phyloP scores from a whole-genome alignment of 2,888 invertebrate species.

The Anarsia innoxiella region DNA sequence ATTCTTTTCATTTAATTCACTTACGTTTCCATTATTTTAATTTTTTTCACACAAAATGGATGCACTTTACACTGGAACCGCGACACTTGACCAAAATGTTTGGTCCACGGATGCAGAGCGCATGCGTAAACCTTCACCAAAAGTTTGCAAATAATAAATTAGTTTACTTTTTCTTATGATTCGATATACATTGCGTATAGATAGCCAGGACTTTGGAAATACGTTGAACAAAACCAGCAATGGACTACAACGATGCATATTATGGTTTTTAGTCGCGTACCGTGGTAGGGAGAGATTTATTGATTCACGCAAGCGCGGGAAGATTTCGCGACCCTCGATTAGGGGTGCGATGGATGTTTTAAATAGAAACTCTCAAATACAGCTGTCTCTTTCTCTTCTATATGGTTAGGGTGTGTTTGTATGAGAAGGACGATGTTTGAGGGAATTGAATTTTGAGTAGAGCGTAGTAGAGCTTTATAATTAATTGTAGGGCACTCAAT shows the following conservation, averaged over 20 bases:
- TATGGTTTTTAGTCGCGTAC: conserved; percentile 10
- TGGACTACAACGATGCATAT: conserved; percentile 21
- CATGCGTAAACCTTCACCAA: conserved; percentile 48
- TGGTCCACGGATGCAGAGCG: conserved; percentile 63
- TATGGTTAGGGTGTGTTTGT: no score
- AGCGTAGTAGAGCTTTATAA: no score
- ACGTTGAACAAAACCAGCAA: conserved; percentile 23
- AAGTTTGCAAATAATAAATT: conserved; percentile 35
- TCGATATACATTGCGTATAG: no score
- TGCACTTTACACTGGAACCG: conserved; percentile 51
- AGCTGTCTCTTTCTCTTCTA: conserved; percentile 26
- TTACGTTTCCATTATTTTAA: neutral
- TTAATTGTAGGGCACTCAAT: no score
- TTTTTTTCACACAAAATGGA: conserved; percentile 43
- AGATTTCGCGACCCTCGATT: conserved; percentile 39
- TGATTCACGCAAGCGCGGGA: conserved; percentile 66
- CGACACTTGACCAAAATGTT: conserved; percentile 52
- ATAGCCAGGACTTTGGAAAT: no score
- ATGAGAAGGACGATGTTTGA: no score
- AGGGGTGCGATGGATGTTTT: conserved; percentile 31
- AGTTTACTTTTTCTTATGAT: no score
- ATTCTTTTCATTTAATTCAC: neutral
- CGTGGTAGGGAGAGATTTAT: conserved; percentile 40
- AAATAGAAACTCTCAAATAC: no score
- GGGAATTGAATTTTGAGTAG: no score